phyloP scores from a whole-genome alignment of 1,140 invertebrate species.

The Phocides pigmalion region DNA sequence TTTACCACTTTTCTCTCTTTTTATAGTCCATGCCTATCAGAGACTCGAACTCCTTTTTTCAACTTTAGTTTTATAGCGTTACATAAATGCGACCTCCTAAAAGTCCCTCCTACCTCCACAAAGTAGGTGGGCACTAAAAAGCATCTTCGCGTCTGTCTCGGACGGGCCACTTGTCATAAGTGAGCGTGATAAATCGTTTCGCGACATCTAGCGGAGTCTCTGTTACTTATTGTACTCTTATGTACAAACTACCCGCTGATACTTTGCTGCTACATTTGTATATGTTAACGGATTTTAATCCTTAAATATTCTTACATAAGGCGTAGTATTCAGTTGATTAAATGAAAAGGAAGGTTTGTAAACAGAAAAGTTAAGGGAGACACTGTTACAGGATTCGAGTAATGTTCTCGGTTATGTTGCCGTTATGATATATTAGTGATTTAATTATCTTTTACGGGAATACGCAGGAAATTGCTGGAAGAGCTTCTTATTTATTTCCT shows the following conservation, averaged over 20 bases:
- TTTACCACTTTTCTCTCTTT: too few species aligned
- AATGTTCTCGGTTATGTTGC: constrained; percentile 66
- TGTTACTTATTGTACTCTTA: constrained; percentile 76
- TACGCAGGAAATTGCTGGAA: constrained; percentile 27
- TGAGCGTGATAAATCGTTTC: constrained; percentile 68
- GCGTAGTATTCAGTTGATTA: background rate
- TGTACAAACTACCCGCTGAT: constrained; percentile 49
- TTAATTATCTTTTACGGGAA: constrained; percentile 66
- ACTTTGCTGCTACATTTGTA: background rate
- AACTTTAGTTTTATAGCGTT: too few species aligned
- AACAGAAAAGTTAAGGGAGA: constrained; percentile 47
- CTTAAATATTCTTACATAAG: constrained; percentile 19
- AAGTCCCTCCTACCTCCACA: constrained; percentile 9
- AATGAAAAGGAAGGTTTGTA: constrained; percentile 14
- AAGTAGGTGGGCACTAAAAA: constrained; percentile 63
- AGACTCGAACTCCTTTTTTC: too few species aligned
- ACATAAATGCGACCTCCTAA: background rate
- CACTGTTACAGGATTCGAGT: constrained; percentile 53
- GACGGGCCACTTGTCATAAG: constrained; percentile 76
- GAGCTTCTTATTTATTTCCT: constrained; percentile 2
- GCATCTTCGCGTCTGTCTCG: constrained; percentile 64
- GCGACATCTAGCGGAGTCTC: constrained; percentile 62
- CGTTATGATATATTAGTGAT: constrained; percentile 73
- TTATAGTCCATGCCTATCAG: too few species aligned
- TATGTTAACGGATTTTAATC: constrained; percentile 4